These are phyloP conservation scores for Trissolcus basalis DNA, from an alignment of 1,140 invertebrate genomes.

Conservation along the genomic window DNA sequence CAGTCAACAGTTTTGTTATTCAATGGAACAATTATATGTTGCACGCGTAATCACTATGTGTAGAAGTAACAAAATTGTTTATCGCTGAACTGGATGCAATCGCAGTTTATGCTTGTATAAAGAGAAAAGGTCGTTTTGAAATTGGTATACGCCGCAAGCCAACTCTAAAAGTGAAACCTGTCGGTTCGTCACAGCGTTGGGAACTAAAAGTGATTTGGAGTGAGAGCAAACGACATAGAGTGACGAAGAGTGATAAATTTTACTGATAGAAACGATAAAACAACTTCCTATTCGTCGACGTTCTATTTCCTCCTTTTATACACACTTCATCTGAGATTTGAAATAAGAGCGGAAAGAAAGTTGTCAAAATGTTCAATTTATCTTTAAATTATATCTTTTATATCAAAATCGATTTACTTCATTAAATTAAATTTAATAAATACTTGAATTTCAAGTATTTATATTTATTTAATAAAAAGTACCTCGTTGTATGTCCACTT, in stretches of 20 bases:
- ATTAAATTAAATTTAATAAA: too few relatives aligned
- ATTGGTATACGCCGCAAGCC: slow-evolving; percentile 53
- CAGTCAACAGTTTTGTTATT: too few relatives aligned
- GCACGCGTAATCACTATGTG: slow-evolving; percentile 16
- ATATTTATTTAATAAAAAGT: too few relatives aligned
- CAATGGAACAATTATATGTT: too few relatives aligned
- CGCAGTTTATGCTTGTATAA: slow-evolving; percentile 13
- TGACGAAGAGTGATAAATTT: slow-evolving; percentile 44
- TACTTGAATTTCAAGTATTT: too few relatives aligned
- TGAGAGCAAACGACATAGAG: slow-evolving; percentile 51
- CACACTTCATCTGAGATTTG: too few relatives aligned
- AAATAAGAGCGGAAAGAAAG: too few relatives aligned
- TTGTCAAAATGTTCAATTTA: too few relatives aligned
- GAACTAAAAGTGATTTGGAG: slow-evolving; percentile 33
- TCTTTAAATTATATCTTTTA: too few relatives aligned
- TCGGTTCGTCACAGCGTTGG: slow-evolving; percentile 55
- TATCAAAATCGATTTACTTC: too few relatives aligned
- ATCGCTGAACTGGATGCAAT: slow-evolving; percentile 18
- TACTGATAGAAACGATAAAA: slow-evolving; percentile 25
- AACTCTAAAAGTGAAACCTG: slow-evolving; percentile 67
- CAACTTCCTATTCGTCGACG: neutral
- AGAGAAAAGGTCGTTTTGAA: slow-evolving; percentile 58
- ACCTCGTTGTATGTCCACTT: too few relatives aligned
- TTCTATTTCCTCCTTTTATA: neutral
- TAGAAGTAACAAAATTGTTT: slow-evolving; percentile 29